Conservation (phyloP, 2,888 invertebrate species). For the Micoletzkya japonica region DNA sequence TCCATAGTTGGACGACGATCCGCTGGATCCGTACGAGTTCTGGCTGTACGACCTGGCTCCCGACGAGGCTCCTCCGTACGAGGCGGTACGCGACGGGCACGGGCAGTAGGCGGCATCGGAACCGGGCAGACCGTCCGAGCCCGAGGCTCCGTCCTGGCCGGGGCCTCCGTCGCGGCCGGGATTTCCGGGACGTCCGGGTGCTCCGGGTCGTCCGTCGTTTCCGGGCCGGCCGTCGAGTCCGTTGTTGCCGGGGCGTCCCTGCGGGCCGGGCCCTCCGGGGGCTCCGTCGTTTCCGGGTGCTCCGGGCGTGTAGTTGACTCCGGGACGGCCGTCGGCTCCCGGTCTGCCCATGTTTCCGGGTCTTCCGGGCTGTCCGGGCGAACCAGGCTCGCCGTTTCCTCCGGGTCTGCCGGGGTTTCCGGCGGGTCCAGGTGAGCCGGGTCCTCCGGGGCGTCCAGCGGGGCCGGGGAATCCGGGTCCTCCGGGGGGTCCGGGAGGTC, state of each 20-base stretch:
- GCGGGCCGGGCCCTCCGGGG: constrained; percentile 40
- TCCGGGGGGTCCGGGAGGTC: constrained; percentile 44
- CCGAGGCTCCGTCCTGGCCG: constrained; percentile 46
- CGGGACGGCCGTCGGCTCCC: constrained; percentile 42
- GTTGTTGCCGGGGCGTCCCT: constrained; percentile 30
- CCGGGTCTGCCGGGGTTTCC: constrained; percentile 50
- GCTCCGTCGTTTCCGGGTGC: constrained; percentile 41
- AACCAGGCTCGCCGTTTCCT: constrained; percentile 42
- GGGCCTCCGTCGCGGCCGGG: constrained; percentile 43
- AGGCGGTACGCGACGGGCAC: constrained; percentile 26
- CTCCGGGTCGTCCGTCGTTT: constrained; percentile 31
- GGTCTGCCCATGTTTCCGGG: constrained; percentile 43
- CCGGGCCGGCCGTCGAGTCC: constrained; percentile 32
- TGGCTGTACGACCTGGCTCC: no score
- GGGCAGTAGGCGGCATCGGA: constrained; percentile 30
- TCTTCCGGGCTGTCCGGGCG: constrained; percentile 38
- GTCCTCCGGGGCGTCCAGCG: constrained; percentile 43
- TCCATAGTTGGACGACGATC: constrained; percentile 14
- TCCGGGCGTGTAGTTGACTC: constrained; percentile 45
- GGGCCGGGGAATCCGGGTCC: constrained; percentile 44
- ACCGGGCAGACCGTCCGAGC: constrained; percentile 32
- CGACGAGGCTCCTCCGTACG: no score
- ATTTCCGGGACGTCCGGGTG: constrained; percentile 40
- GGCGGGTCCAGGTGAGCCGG: constrained; percentile 44
- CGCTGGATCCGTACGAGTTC: no score